Percentiles rank a stretch among this genome's conserved stretches.
These are phyloP conservation scores for Ypsolopha scabrella DNA, from an alignment of 2,888 invertebrate species.

Conservation along the genomic window DNA sequence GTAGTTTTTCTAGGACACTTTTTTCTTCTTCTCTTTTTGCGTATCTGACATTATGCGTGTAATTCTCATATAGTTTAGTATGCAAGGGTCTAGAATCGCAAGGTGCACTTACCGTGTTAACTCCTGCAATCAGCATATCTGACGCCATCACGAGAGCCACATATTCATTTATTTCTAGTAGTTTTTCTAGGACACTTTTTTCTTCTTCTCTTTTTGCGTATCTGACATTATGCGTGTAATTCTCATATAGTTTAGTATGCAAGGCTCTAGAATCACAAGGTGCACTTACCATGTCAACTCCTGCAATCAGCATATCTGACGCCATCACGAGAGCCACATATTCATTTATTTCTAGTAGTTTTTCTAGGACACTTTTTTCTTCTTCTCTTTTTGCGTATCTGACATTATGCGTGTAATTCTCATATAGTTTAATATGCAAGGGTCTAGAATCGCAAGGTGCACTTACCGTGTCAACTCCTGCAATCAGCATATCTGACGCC, in stretches of 20 bases:
- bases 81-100: too few species aligned
- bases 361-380: constrained; percentile 71
- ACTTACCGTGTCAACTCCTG: constrained; percentile 76
- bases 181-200: constrained; percentile 72
- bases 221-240: too few species aligned
- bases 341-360: constrained; percentile 68
- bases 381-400: too few species aligned
- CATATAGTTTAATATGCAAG: too few species aligned
- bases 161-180: constrained; percentile 68
- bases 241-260: too few species aligned
- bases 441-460: too few species aligned
- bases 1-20: constrained; percentile 73
- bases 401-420: too few species aligned
- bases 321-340: constrained; percentile 73
- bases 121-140: constrained; percentile 76
- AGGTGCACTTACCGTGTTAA: constrained; percentile 73
- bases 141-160: constrained; percentile 73
- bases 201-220: constrained; percentile 32
- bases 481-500: constrained; percentile 75
- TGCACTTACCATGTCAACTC: constrained; percentile 73
- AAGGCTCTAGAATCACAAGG: too few species aligned
- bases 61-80: too few species aligned
- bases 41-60: too few species aligned
- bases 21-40: constrained; percentile 36
- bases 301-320: constrained; percentile 75